Percentiles rank a stretch among this genome's conserved stretches.
These are phyloP conservation scores for Drosophila orena DNA, from an alignment of 1,140 invertebrate species.

Conservation along the genomic window DNA sequence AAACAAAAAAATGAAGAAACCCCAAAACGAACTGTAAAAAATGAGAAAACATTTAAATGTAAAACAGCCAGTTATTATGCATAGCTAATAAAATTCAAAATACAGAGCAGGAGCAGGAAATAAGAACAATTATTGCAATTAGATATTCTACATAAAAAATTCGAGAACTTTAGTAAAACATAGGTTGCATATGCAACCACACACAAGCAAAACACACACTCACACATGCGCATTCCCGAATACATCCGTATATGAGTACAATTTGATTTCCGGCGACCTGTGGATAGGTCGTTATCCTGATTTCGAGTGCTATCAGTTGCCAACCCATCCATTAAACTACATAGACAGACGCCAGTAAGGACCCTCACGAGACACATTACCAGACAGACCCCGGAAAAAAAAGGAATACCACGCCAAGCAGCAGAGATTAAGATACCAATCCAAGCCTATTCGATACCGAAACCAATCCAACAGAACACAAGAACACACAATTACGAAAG, in stretches of 20 bases:
- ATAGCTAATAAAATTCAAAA: conserved; percentile 66
- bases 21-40: conserved; percentile 63
- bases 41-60: conserved; percentile 69
- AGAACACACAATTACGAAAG: conserved; percentile 71
- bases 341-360: conserved; percentile 24
- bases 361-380: conserved; percentile 11
- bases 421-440: conserved; percentile 38
- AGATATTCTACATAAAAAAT: conserved; percentile 81
- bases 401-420: conserved; percentile 19
- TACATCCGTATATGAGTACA: background rate
- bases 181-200: conserved; percentile 50
- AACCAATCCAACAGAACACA: conserved; percentile 18
- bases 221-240: conserved; percentile 13
- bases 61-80: conserved; percentile 76
- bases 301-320: conserved; percentile 25
- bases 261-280: conserved; percentile 1
- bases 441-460: conserved; percentile 7
- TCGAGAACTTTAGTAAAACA: conserved; percentile 65
- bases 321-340: conserved; percentile 8
- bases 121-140: conserved; percentile 66
- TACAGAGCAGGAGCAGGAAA: conserved; percentile 35
- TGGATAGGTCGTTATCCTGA: conserved; percentile 17
- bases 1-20: conserved; percentile 32
- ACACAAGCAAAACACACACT: conserved; percentile 18
- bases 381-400: conserved; percentile 6